phyloP scores from a whole-genome alignment of 2,888 invertebrate species.

The Habroteleia sp. region DNA sequence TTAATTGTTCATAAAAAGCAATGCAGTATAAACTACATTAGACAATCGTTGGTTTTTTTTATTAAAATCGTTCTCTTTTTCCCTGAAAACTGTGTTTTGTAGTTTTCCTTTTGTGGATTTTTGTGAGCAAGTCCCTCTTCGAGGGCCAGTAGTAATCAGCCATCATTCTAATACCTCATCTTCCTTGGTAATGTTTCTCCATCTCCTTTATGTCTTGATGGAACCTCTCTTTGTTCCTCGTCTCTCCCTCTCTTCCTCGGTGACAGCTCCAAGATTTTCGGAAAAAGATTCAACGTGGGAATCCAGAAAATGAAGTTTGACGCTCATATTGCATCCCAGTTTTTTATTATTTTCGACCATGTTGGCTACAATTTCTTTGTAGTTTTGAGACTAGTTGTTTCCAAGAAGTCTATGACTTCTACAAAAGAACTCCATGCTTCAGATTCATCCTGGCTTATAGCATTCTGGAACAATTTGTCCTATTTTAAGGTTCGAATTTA shows the following conservation, averaged over 20 bases:
- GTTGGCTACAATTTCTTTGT: slow-evolving; percentile 63
- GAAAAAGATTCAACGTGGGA: slow-evolving; percentile 68
- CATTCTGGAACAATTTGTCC: too few relatives aligned
- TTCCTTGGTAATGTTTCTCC: slow-evolving; percentile 67
- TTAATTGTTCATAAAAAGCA: too few relatives aligned
- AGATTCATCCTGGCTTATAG: too few relatives aligned
- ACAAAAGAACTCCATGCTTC: slow-evolving; percentile 44
- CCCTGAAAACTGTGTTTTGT: too few relatives aligned
- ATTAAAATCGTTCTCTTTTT: too few relatives aligned
- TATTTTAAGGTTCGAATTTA: too few relatives aligned
- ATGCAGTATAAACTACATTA: too few relatives aligned
- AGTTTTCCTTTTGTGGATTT: too few relatives aligned
- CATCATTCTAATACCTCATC: slow-evolving; percentile 67
- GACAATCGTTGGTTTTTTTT: too few relatives aligned
- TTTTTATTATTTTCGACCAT: slow-evolving; percentile 49
- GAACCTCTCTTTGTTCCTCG: slow-evolving; percentile 71
- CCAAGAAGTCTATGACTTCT: slow-evolving; percentile 63
- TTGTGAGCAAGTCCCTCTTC: too few relatives aligned
- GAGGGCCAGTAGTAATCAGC: too few relatives aligned
- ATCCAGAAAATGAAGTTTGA: slow-evolving; percentile 71
- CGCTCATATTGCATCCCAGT: slow-evolving; percentile 66
- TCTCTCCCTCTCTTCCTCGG: slow-evolving; percentile 71
- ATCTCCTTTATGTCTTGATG: slow-evolving; percentile 70
- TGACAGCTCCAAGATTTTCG: slow-evolving; percentile 67
- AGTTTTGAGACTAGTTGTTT: slow-evolving; percentile 69